phyloP scores from a whole-genome alignment of 2,797 vertebrate genomes.

The Simalia tracyae region DNA sequence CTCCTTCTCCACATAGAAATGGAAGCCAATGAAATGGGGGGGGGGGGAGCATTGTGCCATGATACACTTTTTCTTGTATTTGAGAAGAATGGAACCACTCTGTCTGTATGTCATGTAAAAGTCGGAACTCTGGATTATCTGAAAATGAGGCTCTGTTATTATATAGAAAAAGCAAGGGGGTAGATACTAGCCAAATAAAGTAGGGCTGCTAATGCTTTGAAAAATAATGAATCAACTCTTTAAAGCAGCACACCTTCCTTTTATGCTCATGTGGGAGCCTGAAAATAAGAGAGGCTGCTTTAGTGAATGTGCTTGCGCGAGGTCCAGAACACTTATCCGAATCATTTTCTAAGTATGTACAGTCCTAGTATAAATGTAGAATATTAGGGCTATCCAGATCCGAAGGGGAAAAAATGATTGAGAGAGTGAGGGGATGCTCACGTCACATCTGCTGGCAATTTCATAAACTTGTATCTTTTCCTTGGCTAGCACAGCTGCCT shows the following conservation, averaged over 20 bases:
- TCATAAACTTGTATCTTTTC: not conserved
- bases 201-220: not conserved
- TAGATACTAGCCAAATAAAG: not conserved
- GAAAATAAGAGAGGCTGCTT: not conserved
- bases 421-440: not conserved
- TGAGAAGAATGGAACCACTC: not conserved
- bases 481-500: not conserved
- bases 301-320: not conserved
- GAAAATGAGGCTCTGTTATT: not conserved
- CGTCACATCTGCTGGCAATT: not conserved
- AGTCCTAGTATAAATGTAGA: not conserved
- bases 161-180: not conserved
- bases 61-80: not conserved
- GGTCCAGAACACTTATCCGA: not conserved
- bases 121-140: not conserved
- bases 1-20: not conserved
- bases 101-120: not conserved
- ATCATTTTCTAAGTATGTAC: not conserved
- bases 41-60: not conserved
- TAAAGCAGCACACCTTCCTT: not conserved
- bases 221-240: not conserved
- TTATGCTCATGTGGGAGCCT: not conserved
- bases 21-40: not conserved
- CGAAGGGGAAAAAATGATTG: not conserved
- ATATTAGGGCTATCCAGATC: not conserved